These are phyloP conservation scores for Limnodromus scolopaceus DNA, from an alignment of 2,797 vertebrate species.

Conservation along the genomic window DNA sequence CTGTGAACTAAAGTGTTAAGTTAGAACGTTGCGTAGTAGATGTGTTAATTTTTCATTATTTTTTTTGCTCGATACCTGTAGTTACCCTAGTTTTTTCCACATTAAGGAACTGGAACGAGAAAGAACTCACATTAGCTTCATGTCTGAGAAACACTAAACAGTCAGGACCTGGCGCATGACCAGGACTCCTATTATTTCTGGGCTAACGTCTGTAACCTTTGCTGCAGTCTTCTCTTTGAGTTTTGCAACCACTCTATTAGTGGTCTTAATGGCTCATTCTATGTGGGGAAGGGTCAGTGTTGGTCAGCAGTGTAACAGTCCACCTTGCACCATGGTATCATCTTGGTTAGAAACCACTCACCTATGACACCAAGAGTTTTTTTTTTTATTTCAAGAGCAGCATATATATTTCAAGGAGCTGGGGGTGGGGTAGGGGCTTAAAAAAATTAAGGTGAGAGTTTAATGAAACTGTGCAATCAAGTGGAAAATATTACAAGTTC, in stretches of 20 bases:
- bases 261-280: conserved; percentile 10
- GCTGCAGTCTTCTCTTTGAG: not conserved
- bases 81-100: not conserved
- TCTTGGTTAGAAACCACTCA: not conserved
- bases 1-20: not conserved
- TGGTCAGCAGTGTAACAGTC: not conserved
- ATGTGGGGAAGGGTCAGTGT: not conserved
- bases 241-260: not conserved
- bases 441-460: conserved; percentile 4
- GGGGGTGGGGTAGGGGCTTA: not conserved
- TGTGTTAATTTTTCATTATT: not conserved
- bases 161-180: not conserved
- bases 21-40: not conserved
- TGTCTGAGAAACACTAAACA: not conserved
- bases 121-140: not conserved
- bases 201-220: conserved; percentile 13
- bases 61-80: not conserved
- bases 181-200: conserved; percentile 19
- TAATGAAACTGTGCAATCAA: conserved; percentile 10
- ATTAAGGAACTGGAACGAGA: not conserved
- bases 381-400: conserved; percentile 19
- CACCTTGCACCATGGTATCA: not conserved
- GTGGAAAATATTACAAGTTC: conserved; percentile 30
- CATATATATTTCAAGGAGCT: not conserved
- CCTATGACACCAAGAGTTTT: not conserved